Percentiles rank a stretch among this genome's conserved stretches.
Evolutionary conservation across 2,888 invertebrate genomes (phyloP).

Genomic region (Xestoiulus laeticollis): DNA sequence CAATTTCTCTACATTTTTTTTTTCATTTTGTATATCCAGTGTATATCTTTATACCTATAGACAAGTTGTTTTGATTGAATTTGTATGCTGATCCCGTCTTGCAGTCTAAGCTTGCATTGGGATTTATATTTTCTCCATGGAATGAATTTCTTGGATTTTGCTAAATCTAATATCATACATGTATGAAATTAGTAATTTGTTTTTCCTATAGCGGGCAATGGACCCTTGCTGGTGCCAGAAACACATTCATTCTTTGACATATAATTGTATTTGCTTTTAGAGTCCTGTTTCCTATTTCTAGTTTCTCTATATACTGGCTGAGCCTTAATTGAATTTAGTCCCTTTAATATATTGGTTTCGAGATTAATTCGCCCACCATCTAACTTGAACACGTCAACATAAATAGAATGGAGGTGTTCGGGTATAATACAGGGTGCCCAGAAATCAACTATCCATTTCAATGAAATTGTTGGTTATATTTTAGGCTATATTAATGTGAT

Average conservation of each 20-base stretch:
- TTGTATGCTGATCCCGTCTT: not conserved
- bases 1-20: not conserved
- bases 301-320: not conserved
- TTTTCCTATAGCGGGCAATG: not conserved
- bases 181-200: constrained; percentile 13
- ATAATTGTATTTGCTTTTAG: not conserved
- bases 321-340: not conserved
- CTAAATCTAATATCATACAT: not conserved
- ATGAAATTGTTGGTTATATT: too few species aligned
- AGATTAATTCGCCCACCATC: not conserved
- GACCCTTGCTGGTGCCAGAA: not conserved
- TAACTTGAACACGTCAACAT: not conserved
- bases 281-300: not conserved
- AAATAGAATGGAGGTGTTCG: not conserved
- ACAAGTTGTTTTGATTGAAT: not conserved
- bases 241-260: not conserved
- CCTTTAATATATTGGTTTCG: not conserved
- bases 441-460: too few species aligned
- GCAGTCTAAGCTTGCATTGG: not conserved
- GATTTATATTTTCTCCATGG: not conserved
- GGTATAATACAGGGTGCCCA: too few species aligned
- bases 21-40: not conserved
- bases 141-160: not conserved
- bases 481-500: too few species aligned
- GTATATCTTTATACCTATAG: not conserved